Conservation (phyloP, 2,113 vertebrate genomes). For the Ifrita kowaldi region DNA sequence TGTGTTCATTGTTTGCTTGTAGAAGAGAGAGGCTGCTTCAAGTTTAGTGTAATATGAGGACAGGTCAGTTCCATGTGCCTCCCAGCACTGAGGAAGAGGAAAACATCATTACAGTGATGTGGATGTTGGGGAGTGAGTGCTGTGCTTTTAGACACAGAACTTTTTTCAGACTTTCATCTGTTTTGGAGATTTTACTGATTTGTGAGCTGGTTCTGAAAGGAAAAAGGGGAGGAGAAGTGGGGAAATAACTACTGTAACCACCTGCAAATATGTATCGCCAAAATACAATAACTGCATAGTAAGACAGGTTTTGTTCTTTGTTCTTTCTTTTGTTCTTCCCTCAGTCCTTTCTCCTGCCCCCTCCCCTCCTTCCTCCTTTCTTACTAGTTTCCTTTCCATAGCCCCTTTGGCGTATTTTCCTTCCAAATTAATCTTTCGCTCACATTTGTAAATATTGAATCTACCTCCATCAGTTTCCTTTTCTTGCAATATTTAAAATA, state of each 20-base stretch:
- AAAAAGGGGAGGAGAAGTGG: neutral
- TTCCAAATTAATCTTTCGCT: conserved; percentile 9
- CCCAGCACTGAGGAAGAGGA: neutral
- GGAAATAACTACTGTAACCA: conserved; percentile 28
- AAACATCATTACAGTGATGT: neutral
- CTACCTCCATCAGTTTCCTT: neutral
- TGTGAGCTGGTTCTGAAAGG: neutral
- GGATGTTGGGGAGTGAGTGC: neutral
- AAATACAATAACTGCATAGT: neutral
- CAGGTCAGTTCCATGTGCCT: neutral
- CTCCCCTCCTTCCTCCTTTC: neutral
- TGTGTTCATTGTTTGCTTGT: neutral
- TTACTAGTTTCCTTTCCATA: neutral
- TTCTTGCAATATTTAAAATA: neutral
- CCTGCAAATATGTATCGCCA: conserved; percentile 38
- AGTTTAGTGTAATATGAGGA: neutral
- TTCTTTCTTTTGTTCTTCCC: conserved; percentile 40
- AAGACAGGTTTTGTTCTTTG: neutral
- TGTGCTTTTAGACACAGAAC: neutral
- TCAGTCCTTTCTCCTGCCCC: neutral
- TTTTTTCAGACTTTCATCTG: neutral
- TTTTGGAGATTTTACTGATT: conserved; percentile 16
- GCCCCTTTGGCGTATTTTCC: neutral
- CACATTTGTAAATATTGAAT: neutral
- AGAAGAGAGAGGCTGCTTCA: neutral